Evolutionary conservation across 2,113 vertebrate genomes (phyloP).

Genomic region (Micronisus gabar): DNA sequence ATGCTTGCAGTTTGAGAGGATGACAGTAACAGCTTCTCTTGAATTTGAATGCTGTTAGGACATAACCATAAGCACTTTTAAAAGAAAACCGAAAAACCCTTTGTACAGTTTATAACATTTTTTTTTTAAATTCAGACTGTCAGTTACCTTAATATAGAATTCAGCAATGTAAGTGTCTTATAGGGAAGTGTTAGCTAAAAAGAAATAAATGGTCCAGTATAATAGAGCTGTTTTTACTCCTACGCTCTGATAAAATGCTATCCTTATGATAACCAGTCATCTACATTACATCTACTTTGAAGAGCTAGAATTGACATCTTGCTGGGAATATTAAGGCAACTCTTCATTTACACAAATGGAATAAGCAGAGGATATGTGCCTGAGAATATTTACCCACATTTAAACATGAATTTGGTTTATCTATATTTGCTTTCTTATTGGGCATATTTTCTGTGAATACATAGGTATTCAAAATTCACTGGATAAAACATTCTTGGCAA

Average conservation of each 20-base stretch:
- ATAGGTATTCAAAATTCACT: not conserved
- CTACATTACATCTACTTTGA: not conserved
- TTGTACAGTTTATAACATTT: not conserved
- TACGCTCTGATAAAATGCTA: not conserved
- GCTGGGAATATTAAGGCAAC: not conserved
- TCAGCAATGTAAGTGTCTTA: not conserved
- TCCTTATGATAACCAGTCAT: not conserved
- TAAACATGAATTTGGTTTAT: not conserved
- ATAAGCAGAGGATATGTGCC: not conserved
- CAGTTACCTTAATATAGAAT: not conserved
- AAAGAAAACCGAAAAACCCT: not conserved
- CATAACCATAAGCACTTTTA: not conserved
- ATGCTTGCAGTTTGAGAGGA: not conserved
- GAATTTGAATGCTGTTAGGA: slow-evolving; percentile 2
- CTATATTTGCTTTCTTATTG: not conserved
- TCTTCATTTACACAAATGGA: not conserved
- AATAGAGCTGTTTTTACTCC: not conserved
- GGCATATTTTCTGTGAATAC: not conserved
- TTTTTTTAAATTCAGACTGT: not conserved
- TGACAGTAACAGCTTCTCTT: not conserved
- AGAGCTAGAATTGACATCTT: not conserved
- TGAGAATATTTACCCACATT: not conserved
- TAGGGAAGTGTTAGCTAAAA: not conserved
- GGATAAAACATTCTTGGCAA: not conserved
- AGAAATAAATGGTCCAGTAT: not conserved